A percentile compares a stretch with the other conserved stretches of the same genome.
Evolutionary conservation across 2,888 invertebrate genomes (phyloP).

Genomic region (Entomobrya multifasciata): DNA sequence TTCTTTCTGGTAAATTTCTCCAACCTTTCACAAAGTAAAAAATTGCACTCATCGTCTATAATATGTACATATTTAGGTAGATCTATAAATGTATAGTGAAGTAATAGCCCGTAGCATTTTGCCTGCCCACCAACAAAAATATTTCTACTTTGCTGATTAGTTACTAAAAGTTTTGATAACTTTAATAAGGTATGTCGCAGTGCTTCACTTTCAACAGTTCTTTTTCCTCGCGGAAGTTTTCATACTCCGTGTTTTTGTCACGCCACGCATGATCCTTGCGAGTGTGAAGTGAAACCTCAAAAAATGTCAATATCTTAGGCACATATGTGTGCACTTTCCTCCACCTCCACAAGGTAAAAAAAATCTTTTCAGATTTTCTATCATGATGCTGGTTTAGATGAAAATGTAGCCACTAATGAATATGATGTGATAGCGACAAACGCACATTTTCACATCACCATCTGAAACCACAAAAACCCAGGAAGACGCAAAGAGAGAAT

Average conservation of each 20-base stretch:
- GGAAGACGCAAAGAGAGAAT: no score
- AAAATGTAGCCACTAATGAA: not conserved
- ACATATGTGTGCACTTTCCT: not conserved
- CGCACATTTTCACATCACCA: not conserved
- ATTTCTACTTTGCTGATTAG: slow-evolving; percentile 3
- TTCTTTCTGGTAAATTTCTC: not conserved
- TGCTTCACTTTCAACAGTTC: not conserved
- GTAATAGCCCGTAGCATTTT: not conserved
- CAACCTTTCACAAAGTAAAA: slow-evolving; percentile 2
- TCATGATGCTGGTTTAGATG: not conserved
- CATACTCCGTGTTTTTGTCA: not conserved
- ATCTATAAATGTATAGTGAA: not conserved
- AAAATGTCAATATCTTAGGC: not conserved
- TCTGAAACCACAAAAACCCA: not conserved
- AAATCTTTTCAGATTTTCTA: no score
- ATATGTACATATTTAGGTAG: not conserved
- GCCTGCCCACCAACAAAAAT: not conserved
- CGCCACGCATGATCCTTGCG: not conserved
- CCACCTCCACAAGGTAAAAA: no score
- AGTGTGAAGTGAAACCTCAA: not conserved
- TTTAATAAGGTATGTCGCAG: not conserved
- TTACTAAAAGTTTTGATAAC: slow-evolving; percentile 26
- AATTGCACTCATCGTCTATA: not conserved
- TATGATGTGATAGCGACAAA: slow-evolving; percentile 20
- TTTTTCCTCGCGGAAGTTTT: not conserved